phyloP scores from a whole-genome alignment of 2,113 vertebrate genomes.

The Cebidichthys violaceus region DNA sequence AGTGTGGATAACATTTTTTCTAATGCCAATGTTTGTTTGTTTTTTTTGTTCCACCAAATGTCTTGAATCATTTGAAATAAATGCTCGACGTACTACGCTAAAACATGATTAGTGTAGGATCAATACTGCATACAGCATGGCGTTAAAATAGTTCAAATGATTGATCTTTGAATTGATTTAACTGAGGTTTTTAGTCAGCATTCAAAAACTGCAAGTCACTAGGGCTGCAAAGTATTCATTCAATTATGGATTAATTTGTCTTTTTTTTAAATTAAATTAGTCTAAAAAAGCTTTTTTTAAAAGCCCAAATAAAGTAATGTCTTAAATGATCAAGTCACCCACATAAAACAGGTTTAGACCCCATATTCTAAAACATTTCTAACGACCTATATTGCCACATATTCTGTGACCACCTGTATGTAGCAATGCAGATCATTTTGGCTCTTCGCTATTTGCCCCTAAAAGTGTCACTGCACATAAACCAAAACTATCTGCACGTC shows the following conservation, averaged over 20 bases:
- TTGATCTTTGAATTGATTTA: neutral
- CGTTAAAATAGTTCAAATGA: neutral
- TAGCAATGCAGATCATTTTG: neutral
- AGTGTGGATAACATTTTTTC: neutral
- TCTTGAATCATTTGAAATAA: neutral
- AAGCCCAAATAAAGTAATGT: neutral
- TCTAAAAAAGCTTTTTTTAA: neutral
- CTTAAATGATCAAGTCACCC: neutral
- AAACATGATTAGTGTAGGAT: neutral
- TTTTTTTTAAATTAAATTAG: neutral
- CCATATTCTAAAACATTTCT: neutral
- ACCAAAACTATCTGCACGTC: neutral
- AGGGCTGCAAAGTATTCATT: neutral
- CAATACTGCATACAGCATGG: neutral
- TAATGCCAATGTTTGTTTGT: neutral
- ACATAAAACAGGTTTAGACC: neutral
- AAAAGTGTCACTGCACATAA: neutral
- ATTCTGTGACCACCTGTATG: neutral
- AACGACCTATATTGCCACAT: neutral
- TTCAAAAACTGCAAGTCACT: neutral
- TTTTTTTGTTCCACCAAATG: neutral
- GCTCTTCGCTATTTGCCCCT: neutral
- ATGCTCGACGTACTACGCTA: neutral
- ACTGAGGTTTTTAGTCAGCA: neutral
- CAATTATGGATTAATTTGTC: neutral